A percentile compares a stretch with the other conserved stretches of the same genome.
Conservation (phyloP, 2,797 vertebrate species). For the Sebastiscus albofasciatus region DNA sequence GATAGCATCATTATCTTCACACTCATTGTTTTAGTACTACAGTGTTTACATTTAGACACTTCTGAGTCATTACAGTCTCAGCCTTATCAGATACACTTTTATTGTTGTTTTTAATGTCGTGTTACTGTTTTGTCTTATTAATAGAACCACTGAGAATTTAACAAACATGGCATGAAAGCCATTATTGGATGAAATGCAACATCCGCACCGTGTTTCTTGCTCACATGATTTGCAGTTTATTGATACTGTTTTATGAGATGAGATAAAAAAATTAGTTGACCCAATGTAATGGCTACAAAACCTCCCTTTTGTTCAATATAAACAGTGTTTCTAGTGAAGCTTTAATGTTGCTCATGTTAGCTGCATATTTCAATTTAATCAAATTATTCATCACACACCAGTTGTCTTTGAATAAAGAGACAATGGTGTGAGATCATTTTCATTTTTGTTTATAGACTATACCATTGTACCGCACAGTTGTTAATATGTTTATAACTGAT, state of each 20-base stretch:
- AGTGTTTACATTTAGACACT: not conserved
- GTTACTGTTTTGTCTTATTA: not conserved
- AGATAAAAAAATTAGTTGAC: not conserved
- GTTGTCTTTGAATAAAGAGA: not conserved
- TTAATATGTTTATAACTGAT: not conserved
- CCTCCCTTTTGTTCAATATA: not conserved
- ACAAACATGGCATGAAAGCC: not conserved
- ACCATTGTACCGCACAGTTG: not conserved
- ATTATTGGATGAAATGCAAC: not conserved
- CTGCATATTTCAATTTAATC: not conserved
- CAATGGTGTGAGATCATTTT: not conserved
- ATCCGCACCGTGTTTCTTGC: not conserved
- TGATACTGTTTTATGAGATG: not conserved
- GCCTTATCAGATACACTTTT: not conserved
- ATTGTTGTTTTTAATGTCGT: not conserved
- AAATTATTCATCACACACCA: not conserved
- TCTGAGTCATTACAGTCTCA: conserved; percentile 25
- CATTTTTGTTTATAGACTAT: not conserved
- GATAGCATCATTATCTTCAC: conserved; percentile 1
- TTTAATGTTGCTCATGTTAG: not conserved
- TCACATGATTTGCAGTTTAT: not conserved
- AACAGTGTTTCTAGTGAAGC: not conserved
- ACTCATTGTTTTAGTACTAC: conserved; percentile 7
- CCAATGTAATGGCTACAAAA: not conserved
- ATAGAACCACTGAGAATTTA: not conserved